Evolutionary conservation across 2,113 vertebrate genomes (phyloP).

Genomic region (Caretta caretta): DNA sequence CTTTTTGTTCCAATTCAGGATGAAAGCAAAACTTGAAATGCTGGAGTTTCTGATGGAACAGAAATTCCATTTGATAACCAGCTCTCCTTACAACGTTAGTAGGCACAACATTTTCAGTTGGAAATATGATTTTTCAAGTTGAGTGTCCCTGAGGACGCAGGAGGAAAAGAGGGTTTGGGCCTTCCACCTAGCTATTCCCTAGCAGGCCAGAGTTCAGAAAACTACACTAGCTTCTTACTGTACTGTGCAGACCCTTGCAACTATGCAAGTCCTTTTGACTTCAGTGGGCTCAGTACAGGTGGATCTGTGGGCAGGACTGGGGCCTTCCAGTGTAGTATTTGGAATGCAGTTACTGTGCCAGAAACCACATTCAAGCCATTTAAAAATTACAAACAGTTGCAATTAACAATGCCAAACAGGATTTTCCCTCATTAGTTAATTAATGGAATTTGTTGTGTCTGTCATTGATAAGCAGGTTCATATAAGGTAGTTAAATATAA

Average conservation of each 20-base stretch:
- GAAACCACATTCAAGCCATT: not conserved
- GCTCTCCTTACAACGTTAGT: not conserved
- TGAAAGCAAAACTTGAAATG: not conserved
- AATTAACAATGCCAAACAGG: not conserved
- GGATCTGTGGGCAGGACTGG: rapidly evolving
- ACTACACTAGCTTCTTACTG: not conserved
- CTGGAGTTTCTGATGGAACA: not conserved
- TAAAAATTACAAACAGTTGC: not conserved
- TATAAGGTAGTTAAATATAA: not conserved
- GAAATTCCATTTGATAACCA: not conserved
- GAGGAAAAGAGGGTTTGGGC: not conserved
- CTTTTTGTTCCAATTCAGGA: not conserved
- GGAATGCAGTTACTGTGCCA: not conserved
- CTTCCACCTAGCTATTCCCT: not conserved
- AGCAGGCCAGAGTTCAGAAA: not conserved
- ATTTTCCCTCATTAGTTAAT: not conserved
- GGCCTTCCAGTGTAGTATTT: not conserved
- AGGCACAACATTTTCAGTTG: not conserved
- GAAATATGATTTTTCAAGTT: not conserved
- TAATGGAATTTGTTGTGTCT: not conserved
- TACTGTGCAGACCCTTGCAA: not conserved
- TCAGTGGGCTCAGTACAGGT: rapidly evolving
- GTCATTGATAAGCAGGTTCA: not conserved
- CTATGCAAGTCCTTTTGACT: not conserved
- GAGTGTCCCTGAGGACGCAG: not conserved